Base-by-base conservation (phyloP, 2,113 vertebrate species). In the Elaphurus davidianus region DNA sequence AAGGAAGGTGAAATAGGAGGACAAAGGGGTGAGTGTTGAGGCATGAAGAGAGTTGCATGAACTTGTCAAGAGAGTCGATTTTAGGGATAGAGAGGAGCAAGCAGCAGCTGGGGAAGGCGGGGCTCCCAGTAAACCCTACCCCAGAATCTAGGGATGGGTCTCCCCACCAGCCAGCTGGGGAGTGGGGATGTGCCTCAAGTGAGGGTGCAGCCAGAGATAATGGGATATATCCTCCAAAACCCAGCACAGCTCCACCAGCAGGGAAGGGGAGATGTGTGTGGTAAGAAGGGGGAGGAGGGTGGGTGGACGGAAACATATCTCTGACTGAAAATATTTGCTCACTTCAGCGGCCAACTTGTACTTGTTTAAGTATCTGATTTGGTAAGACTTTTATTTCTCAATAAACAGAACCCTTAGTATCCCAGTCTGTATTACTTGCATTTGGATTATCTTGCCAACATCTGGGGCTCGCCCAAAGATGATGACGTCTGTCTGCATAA, bases 401-500 rank as follows among this genome's bases (percentile, higher is more conserved):
- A 43, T 87, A 84, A 96, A 94, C 94, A 98, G 71, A 88, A 79
- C 60, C 60, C 54, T 90, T 55, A 84, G 23, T 30, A 45, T 64
- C 79, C 45, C 64, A 0, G n/a, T 92, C 59, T 64, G 83, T 91
- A 43, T 90, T 54, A 43, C 85, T 96, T 45, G 95, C 59, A 91
- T 95, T 82, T 83, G 50, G 62, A 85, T 54, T 54, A 81, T 71
- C 91, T 71, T 2, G 30, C 67, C 81, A 92, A 67, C 76, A 87
- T 90, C 94, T 91, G 94, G 84, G 62, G 74, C 88, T 85, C 25
- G 0, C 92, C 90, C 64, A 23, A 64, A 84, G 76, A 79, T 43
- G 57, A 87, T 57, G 92, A 87, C 36, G 19, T 90, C 95, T 40
- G 25, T 85, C 84, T 94, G 81, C 11, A 3, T 40, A 25, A 59